Conservation (phyloP, 2,797 vertebrate species). For the Hippoglossus hippoglossus region DNA sequence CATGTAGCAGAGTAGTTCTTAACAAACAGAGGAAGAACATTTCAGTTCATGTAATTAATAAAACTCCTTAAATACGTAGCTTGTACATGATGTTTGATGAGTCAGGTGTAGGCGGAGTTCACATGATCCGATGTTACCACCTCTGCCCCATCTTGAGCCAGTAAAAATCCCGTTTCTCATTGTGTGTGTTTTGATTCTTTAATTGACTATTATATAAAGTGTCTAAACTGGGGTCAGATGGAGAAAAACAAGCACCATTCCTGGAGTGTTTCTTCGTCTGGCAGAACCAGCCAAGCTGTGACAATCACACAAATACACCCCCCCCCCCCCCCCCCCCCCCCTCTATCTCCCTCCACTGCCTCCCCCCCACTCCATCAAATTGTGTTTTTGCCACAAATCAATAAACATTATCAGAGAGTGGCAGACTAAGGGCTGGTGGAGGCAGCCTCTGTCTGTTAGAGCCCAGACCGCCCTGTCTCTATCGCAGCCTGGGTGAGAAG, state of each 20-base stretch:
- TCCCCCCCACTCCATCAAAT: constrained; percentile 79
- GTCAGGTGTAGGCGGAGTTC: too few species aligned
- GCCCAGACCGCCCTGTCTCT: constrained; percentile 76
- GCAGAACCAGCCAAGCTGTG: constrained; percentile 49
- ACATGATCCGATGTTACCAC: too few species aligned
- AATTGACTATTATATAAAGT: constrained; percentile 5
- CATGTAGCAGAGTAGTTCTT: too few species aligned
- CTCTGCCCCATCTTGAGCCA: too few species aligned
- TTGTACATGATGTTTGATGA: too few species aligned
- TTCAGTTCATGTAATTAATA: too few species aligned
- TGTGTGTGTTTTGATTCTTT: background rate
- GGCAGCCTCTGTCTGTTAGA: constrained; percentile 81
- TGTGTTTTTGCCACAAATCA: constrained; percentile 84
- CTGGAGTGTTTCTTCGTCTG: constrained; percentile 42
- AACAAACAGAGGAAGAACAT: too few species aligned
- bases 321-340: constrained; percentile 22
- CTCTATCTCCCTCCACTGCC: constrained; percentile 38
- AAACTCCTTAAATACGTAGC: too few species aligned
- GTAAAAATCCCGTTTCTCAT: too few species aligned
- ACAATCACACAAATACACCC: constrained; percentile 67
- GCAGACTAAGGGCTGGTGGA: constrained; percentile 83
- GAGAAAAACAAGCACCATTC: constrained; percentile 30
- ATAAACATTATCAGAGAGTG: constrained; percentile 88
- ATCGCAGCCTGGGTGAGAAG: constrained; percentile 72
- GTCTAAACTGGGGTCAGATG: background rate